Evolutionary conservation across 37 sponge, comb jelly and placozoan genomes (phyloP), one percentile per base, ranked within the genome.

Genomic region (Spongia lamella): DNA sequence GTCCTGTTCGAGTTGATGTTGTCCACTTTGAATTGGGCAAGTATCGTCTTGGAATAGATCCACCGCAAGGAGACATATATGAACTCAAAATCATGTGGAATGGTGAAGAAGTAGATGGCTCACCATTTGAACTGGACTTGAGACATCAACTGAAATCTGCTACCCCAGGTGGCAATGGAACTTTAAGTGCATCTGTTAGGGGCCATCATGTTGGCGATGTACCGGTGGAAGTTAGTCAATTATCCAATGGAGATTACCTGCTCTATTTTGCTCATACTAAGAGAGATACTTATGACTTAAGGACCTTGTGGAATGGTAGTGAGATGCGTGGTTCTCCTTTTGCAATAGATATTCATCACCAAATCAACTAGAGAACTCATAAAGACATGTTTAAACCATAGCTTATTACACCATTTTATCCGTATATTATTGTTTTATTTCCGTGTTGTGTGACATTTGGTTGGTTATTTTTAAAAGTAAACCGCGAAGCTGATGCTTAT

Each of bases 51-150:
- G n/a, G 14, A 13, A 83, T 89, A 29, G 24, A 29, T 1, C 89
- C 89, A 6, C 75, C 80, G 0, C 62, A 78, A 16, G 60, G 55
- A 25, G 89, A 83, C 30, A 50, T 61, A 11, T 89, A 83, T 70
- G 14, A 26, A 22, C 67, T 89, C 31, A 27, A 35, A 25, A 75
- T 89, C 13, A 24, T 47, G 34, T 89, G 70, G 66, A 38, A 51
- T 3, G 84, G 71, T 14, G 33, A 74, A 11, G 47, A 53, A 29
- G 56, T 89, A 27, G 65, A 50, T 19, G 80, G 84, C 1, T 89
- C 89, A 20, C 89, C 89, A 15, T 89, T 68, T 63, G 53, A 58
- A 20, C 68, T 89, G 21, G 76, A 79, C 53, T 54, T 89, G 22
- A 66, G 60, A n/a, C 83, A 57, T 2, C 24, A 62, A 21, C 20